These are phyloP conservation scores for Caenorhabditis inopinata DNA, from an alignment of 1,140 invertebrate genomes.

Conservation along the genomic window DNA sequence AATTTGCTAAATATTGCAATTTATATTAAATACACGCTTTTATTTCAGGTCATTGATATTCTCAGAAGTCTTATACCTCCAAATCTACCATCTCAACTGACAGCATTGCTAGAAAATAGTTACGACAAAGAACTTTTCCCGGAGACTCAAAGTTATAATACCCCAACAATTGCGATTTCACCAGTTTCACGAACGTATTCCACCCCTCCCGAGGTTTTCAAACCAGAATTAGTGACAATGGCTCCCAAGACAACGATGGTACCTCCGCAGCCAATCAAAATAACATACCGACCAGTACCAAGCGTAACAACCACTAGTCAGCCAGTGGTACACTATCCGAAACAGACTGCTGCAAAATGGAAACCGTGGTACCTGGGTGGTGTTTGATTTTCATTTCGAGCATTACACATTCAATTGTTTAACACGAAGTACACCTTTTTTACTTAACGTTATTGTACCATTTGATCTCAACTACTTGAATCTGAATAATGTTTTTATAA, in stretches of 20 bases:
- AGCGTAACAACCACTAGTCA: not conserved
- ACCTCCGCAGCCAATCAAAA: not conserved
- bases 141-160: not conserved
- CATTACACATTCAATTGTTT: not conserved
- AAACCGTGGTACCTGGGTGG: constrained; percentile 45
- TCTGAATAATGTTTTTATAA: not conserved
- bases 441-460: constrained; percentile 31
- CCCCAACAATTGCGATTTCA: not conserved
- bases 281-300: not conserved
- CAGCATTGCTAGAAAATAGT: constrained; percentile 28
- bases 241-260: not conserved
- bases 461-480: constrained; percentile 21
- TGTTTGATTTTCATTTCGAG: not conserved
- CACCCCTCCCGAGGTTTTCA: not conserved
- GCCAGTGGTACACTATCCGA: not conserved
- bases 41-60: constrained; percentile 38
- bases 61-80: constrained; percentile 36
- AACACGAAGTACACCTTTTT: constrained; percentile 12
- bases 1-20: not conserved
- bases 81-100: constrained; percentile 35
- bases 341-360: constrained; percentile 28
- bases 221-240: not conserved
- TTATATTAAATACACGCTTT: not conserved
- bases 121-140: constrained; percentile 2
- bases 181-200: not conserved